Conservation (phyloP, 2,797 vertebrate genomes). For the Pangasius sanitwongsei region DNA sequence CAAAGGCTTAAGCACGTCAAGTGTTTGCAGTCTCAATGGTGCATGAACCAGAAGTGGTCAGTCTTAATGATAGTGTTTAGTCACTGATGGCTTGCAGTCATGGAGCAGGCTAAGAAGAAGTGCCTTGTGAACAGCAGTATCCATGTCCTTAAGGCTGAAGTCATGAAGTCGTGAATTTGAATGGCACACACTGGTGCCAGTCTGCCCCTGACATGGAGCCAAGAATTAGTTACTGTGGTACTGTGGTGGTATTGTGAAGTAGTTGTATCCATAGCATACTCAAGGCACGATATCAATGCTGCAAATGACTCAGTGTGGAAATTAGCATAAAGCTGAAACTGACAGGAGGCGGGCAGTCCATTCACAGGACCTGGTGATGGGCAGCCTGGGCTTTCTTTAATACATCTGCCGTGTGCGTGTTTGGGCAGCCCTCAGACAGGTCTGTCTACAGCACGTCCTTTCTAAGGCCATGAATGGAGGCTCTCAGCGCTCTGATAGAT, state of each 20-base stretch:
- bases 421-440: constrained; percentile 78
- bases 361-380: constrained; percentile 53
- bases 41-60: constrained; percentile 33
- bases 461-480: constrained; percentile 76
- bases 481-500: constrained; percentile 78
- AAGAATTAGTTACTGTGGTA: constrained; percentile 40
- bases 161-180: neutral
- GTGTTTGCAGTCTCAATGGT: constrained; percentile 30
- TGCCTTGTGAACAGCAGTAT: constrained; percentile 1
- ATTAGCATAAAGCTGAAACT: constrained; percentile 73
- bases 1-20: constrained; percentile 32
- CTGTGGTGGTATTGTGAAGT: constrained; percentile 55
- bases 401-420: constrained; percentile 83
- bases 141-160: constrained; percentile 3
- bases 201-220: constrained; percentile 29
- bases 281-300: constrained; percentile 43
- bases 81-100: constrained; percentile 33
- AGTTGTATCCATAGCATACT: constrained; percentile 51
- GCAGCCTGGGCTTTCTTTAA: constrained; percentile 67
- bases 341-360: constrained; percentile 46
- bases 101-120: constrained; percentile 2
- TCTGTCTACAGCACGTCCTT: constrained; percentile 72
- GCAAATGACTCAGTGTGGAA: constrained; percentile 59
- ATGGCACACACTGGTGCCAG: constrained; percentile 28
- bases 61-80: constrained; percentile 19